phyloP scores from a whole-genome alignment of 1,140 invertebrate species.

The Sitodiplosis mosellana region DNA sequence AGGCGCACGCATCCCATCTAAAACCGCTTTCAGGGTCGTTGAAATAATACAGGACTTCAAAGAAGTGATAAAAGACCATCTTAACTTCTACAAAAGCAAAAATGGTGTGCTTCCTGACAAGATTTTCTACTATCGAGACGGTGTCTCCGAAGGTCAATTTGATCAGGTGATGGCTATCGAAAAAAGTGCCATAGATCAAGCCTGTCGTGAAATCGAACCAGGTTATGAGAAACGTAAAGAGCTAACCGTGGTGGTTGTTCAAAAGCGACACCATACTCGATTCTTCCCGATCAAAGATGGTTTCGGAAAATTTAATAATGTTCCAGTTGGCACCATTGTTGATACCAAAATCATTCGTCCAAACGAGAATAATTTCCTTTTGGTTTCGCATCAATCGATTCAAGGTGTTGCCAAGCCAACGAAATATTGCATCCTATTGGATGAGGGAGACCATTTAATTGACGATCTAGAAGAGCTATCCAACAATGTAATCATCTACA shows the following conservation, averaged over 20 bases:
- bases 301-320: slow-evolving; percentile 39
- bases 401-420: slow-evolving; percentile 76
- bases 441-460: slow-evolving; percentile 32
- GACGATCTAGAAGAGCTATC: no score
- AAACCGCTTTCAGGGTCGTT: neutral
- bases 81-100: slow-evolving; percentile 28
- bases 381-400: slow-evolving; percentile 47
- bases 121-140: slow-evolving; percentile 67
- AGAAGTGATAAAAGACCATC: slow-evolving; percentile 36
- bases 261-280: slow-evolving; percentile 78
- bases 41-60: slow-evolving; percentile 63
- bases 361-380: slow-evolving; percentile 67
- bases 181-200: slow-evolving; percentile 9
- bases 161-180: slow-evolving; percentile 30
- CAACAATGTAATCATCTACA: no score
- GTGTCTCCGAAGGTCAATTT: slow-evolving; percentile 80
- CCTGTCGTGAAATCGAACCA: neutral
- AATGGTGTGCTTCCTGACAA: slow-evolving; percentile 29
- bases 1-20: neutral
- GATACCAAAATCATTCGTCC: slow-evolving; percentile 69
- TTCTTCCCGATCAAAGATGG: slow-evolving; percentile 36
- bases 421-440: slow-evolving; percentile 69
- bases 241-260: slow-evolving; percentile 76
- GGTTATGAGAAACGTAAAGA: slow-evolving; percentile 29
- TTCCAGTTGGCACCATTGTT: slow-evolving; percentile 58